Base-by-base conservation (phyloP, 2,888 invertebrate species). In the Heliconius ethilla region DNA sequence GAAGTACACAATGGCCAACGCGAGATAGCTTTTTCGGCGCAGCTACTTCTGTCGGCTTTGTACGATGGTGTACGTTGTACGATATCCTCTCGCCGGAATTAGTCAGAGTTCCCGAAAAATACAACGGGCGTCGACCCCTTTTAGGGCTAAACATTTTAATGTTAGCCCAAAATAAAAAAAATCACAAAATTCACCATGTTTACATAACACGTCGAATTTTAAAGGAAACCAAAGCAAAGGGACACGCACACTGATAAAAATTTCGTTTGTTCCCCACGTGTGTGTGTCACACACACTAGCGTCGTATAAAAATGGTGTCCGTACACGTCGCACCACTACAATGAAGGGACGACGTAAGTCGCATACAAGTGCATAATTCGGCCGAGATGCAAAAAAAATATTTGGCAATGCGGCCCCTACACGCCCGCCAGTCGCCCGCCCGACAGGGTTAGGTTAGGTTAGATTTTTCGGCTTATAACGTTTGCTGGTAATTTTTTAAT, bases 321-420 rank as follows among this genome's bases (percentile, higher is more conserved):
- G 91, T 92, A 94, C 92, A 91, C 92, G 93, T 91, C 93, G 92
- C 93, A 94, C 94, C 90, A 93, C 92, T 92, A 94, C 94, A 94
- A 91, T 90, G 92, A 92, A 94, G 93, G 93, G 93, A 91, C 90
- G 91, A 93, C 93, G 94, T 92, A 94, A 94, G 94, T 91, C 94
- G 94, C 94, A 94, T 94, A 94, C 94, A 93, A 94, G 93, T 94
- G 94, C 94, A 94, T 94, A 94, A 93, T 94, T 94, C 94, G 94
- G 94, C 91, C 92, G 94, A 94, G 94, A 94, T 94, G 94, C 94
- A 94, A 94, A 94, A 94, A 94, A 94, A 94, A 94, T 94, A 94
- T 94, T 94, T 94, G 94, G 94, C 94, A 94, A 94, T 93, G 92
- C 93, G 94, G 94, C 93, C 94, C 94, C 94, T 94, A 92, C 93